Conservation (phyloP, 1,140 invertebrate genomes). For the Spodoptera frugiperda region DNA sequence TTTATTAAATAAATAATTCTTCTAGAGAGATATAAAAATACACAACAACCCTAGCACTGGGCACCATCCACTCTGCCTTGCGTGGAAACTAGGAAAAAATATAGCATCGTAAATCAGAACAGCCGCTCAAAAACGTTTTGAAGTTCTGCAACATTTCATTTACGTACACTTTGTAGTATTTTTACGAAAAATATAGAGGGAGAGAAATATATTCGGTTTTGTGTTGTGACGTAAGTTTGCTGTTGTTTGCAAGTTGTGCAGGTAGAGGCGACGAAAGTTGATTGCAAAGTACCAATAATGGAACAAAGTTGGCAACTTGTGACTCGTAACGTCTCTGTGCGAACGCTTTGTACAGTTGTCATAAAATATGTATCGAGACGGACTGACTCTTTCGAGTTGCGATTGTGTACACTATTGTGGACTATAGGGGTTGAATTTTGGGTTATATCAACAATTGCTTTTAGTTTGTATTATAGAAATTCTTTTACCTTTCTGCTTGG, state of each 20-base stretch:
- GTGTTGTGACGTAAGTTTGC: conserved; percentile 31
- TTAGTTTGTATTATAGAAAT: too few species aligned
- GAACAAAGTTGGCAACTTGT: conserved; percentile 7
- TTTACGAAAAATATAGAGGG: conserved; percentile 17
- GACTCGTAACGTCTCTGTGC: background rate
- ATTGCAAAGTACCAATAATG: conserved; percentile 34
- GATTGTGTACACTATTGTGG: background rate
- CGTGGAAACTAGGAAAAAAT: conserved; percentile 29
- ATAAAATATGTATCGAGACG: conserved; percentile 27
- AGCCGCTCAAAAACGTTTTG: conserved; percentile 25
- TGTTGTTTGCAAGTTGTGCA: conserved; percentile 42
- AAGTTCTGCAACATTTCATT: conserved; percentile 38
- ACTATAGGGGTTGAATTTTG: background rate
- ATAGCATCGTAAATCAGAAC: conserved; percentile 30
- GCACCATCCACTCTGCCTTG: conserved; percentile 30
- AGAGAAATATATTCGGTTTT: conserved; percentile 29
- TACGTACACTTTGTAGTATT: conserved; percentile 38
- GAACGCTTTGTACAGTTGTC: background rate
- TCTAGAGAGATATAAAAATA: conserved; percentile 23
- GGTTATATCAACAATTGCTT: too few species aligned
- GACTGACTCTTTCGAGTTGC: too few species aligned
- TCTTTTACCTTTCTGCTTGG: too few species aligned
- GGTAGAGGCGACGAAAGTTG: conserved; percentile 32
- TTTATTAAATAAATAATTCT: background rate
- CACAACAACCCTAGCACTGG: conserved; percentile 2